Conservation (phyloP, 2,113 vertebrate species). For the Condylura cristata region DNA sequence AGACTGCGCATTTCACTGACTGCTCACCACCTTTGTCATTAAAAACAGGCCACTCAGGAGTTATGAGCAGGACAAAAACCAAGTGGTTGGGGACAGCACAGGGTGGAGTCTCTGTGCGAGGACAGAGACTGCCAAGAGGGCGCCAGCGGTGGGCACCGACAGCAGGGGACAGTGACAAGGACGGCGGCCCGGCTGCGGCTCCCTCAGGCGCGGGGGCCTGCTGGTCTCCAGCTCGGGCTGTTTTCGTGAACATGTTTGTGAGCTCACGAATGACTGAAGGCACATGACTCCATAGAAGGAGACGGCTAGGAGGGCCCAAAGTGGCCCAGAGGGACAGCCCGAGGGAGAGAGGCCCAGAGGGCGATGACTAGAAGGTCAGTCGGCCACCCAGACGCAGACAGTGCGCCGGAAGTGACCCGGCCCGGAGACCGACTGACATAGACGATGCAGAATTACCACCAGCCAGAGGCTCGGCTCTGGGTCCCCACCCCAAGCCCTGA, state of each 20-base stretch:
- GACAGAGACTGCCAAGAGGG: background rate
- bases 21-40: background rate
- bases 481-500: background rate
- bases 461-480: background rate
- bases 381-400: background rate
- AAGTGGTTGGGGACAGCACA: background rate
- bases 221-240: background rate
- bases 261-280: background rate
- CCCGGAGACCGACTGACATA: background rate
- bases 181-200: background rate
- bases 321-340: background rate
- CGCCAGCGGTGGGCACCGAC: background rate
- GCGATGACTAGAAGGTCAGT: background rate
- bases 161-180: background rate
- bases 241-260: background rate
- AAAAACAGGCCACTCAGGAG: background rate
- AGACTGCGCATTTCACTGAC: background rate
- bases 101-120: background rate
- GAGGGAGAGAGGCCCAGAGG: background rate
- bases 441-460: background rate
- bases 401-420: background rate
- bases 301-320: background rate
- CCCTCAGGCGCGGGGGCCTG: fast-evolving
- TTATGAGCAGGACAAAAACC: background rate
- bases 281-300: background rate